These are phyloP conservation scores for Brachynemurus nebulosus DNA, from an alignment of 2,888 invertebrate species.

Conservation along the genomic window DNA sequence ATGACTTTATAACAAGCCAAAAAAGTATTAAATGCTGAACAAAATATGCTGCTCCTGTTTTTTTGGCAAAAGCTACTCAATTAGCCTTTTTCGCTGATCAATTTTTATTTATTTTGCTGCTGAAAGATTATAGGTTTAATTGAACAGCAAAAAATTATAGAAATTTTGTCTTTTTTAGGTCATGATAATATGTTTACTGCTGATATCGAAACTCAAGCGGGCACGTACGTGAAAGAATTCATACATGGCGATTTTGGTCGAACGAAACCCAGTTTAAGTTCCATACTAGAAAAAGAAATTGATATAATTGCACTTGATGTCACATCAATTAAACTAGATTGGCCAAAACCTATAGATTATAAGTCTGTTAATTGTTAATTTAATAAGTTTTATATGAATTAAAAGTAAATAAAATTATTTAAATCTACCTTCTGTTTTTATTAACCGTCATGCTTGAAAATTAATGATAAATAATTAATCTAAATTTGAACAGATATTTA, in stretches of 20 bases:
- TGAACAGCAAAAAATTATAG: too few relatives aligned
- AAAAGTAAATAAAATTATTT: background rate
- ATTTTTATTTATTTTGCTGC: too few relatives aligned
- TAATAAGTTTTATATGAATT: background rate
- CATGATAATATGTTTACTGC: slow-evolving; percentile 45
- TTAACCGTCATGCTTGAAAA: too few relatives aligned
- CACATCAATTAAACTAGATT: slow-evolving; percentile 54
- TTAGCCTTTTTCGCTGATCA: too few relatives aligned
- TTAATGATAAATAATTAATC: too few relatives aligned
- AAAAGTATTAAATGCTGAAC: too few relatives aligned
- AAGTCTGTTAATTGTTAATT: background rate
- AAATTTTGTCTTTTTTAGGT: slow-evolving; percentile 24
- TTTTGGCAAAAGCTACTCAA: too few relatives aligned
- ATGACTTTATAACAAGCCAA: too few relatives aligned
- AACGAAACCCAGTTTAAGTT: slow-evolving; percentile 61
- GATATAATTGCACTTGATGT: slow-evolving; percentile 94
- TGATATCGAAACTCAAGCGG: slow-evolving; percentile 69
- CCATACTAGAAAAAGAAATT: slow-evolving; percentile 49
- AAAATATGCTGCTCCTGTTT: too few relatives aligned
- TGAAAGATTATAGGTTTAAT: too few relatives aligned
- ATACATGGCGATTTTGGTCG: slow-evolving; percentile 92
- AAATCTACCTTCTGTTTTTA: too few relatives aligned
- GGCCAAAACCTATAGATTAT: slow-evolving; percentile 40
- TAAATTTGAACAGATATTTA: too few relatives aligned
- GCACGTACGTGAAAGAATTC: slow-evolving; percentile 96